Evolutionary conservation across 2,113 vertebrate genomes (phyloP), one percentile per base, ranked within the genome.

Genomic region (Vulpes vulpes): DNA sequence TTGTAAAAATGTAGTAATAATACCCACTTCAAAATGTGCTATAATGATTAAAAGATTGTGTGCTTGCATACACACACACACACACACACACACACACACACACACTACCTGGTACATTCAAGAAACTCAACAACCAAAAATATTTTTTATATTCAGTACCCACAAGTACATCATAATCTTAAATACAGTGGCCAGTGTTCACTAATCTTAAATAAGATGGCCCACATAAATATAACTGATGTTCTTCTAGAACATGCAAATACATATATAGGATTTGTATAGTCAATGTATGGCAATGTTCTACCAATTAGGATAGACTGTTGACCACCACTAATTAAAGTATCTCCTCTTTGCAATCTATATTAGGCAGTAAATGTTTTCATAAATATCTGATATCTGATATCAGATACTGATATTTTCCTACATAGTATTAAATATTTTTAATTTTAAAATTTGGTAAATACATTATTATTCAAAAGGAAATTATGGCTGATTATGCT

Each of bases 361-460:
- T 62, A 16, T 67, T 35, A 87, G 43, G n/a, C 30, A 73, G 55
- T 27, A 19, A 89, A 62, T 55, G 14, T 85, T 81, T 94, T 57
- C 9, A 73, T 49, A 85, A n/a, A 62, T 32, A 3, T 43, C 12
- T 85, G 43, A 43, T 81, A 51, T 79, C 25, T 20, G 9, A 3
- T 60, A 92, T 91, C 81, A 80, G 5, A 89, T 57, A 51, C 23
- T 67, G 25, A 91, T 8, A 88, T 79, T 94, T 95, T 93, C 15
- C 53, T 91, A 35, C 8, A 43, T 1, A 67, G 16, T 27, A 78
- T 27, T 91, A 74, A 85, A 20, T 4, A 78, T 86, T 88, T 94
- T 91, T 76, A 88, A 49, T 43, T 57, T 94, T 86, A 94, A 95
- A 87, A 3, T 78, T 49, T 83, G 8, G 49, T 84, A 96, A 95